Evolutionary conservation across 2,113 vertebrate genomes (phyloP).

Genomic region (Callorhinus ursinus): DNA sequence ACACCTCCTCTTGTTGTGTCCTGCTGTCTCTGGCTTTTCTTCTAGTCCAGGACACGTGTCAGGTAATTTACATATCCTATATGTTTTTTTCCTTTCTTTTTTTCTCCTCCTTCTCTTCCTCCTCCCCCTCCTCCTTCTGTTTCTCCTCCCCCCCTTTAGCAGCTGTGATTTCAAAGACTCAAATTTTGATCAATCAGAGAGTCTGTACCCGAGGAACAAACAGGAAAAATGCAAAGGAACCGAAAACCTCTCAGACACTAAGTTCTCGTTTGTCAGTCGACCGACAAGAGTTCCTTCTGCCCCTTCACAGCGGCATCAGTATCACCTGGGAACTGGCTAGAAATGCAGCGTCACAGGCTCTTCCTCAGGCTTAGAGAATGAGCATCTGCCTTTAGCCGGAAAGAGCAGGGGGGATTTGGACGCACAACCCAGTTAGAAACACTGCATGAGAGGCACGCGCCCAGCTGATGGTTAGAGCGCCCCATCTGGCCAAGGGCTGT

Average conservation of each 20-base stretch:
- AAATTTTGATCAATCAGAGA: neutral
- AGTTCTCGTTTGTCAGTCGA: neutral
- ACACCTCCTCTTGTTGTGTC: neutral
- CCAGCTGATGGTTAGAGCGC: neutral
- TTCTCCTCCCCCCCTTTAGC: too few species aligned
- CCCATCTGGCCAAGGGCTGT: neutral
- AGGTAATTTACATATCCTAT: neutral
- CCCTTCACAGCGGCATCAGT: fast-evolving
- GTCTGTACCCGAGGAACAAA: neutral
- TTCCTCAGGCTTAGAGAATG: neutral
- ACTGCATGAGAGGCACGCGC: fast-evolving
- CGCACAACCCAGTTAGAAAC: neutral
- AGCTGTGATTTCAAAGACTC: neutral
- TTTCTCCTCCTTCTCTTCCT: neutral
- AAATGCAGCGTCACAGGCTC: neutral
- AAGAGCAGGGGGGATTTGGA: fast-evolving
- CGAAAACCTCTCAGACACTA: neutral
- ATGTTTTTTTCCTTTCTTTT: neutral
- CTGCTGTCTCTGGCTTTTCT: neutral
- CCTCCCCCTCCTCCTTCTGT: too few species aligned
- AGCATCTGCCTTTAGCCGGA: neutral
- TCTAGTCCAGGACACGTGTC: neutral
- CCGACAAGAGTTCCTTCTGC: neutral
- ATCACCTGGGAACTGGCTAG: neutral
- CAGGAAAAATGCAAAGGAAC: neutral